phyloP scores from a whole-genome alignment of 2,888 invertebrate species.

The Raillietiella orientalis region DNA sequence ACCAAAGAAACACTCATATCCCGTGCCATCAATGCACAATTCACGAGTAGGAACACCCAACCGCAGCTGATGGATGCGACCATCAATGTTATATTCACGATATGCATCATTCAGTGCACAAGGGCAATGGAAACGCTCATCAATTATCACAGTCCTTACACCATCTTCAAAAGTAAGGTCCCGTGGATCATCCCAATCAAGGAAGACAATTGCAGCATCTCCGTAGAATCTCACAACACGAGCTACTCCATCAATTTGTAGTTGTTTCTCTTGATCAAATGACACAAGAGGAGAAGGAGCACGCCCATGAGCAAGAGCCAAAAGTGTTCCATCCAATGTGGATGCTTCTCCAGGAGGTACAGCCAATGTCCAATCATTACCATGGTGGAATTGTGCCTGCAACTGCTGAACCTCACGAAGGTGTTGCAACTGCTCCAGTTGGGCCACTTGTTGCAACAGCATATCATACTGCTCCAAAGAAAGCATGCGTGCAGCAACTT shows the following conservation, averaged over 20 bases:
- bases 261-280: conserved; percentile 32
- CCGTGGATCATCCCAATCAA: conserved; percentile 52
- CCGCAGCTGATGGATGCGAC: conserved; percentile 24
- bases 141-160: conserved; percentile 29
- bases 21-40: conserved; percentile 51
- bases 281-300: not conserved
- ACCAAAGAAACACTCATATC: conserved; percentile 75
- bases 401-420: conserved; percentile 9
- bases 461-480: conserved; percentile 11
- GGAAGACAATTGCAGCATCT: conserved; percentile 45
- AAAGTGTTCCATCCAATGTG: conserved; percentile 1
- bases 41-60: conserved; percentile 78
- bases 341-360: too few relatives aligned
- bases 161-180: conserved; percentile 56
- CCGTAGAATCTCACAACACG: conserved; percentile 60
- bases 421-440: conserved; percentile 8
- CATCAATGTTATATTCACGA: conserved; percentile 11
- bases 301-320: not conserved
- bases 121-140: conserved; percentile 33
- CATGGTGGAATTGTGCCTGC: too few relatives aligned
- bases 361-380: too few relatives aligned
- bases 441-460: conserved; percentile 9
- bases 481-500: conserved; percentile 26
- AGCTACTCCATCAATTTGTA: conserved; percentile 43
- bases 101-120: conserved; percentile 16